Percentiles rank a stretch among this genome's conserved stretches.
Evolutionary conservation across 1,140 invertebrate species (phyloP).

Genomic region (Marisa cornuarietis): DNA sequence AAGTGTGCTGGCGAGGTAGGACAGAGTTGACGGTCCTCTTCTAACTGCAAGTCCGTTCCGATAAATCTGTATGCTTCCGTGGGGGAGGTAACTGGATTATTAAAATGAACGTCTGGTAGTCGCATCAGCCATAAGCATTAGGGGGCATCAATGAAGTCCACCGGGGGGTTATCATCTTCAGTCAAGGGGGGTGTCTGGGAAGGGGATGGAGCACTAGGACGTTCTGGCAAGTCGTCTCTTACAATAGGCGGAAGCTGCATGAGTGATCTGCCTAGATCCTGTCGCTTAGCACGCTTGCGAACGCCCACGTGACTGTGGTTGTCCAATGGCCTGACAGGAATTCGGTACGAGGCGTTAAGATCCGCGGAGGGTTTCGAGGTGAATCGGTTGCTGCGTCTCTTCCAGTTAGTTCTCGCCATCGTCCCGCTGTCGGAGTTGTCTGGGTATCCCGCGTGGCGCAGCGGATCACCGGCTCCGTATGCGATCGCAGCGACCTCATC

Average conservation of each 20-base stretch:
- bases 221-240: constrained; percentile 27
- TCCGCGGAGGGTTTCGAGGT: constrained; percentile 2
- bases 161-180: constrained; percentile 31
- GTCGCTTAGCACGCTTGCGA: neutral
- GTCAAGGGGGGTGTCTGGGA: constrained; percentile 33
- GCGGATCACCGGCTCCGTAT: neutral
- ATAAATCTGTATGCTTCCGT: no score
- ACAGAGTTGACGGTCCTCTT: no score
- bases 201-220: constrained; percentile 41
- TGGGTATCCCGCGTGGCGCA: neutral
- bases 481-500: constrained; percentile 34
- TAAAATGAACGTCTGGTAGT: neutral
- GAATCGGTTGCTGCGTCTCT: neutral
- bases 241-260: constrained; percentile 38
- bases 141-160: constrained; percentile 38
- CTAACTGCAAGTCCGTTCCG: no score
- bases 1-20: no score
- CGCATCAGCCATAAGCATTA: neutral
- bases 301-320: constrained; percentile 17
- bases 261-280: constrained; percentile 3
- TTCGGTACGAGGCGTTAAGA: constrained; percentile 1
- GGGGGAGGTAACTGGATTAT: neutral
- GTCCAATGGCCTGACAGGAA: constrained; percentile 9
- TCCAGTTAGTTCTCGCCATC: neutral
- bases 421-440: neutral